Base-by-base conservation (phyloP, 2,797 vertebrate genomes). In the Lophotriccus pileatus region DNA sequence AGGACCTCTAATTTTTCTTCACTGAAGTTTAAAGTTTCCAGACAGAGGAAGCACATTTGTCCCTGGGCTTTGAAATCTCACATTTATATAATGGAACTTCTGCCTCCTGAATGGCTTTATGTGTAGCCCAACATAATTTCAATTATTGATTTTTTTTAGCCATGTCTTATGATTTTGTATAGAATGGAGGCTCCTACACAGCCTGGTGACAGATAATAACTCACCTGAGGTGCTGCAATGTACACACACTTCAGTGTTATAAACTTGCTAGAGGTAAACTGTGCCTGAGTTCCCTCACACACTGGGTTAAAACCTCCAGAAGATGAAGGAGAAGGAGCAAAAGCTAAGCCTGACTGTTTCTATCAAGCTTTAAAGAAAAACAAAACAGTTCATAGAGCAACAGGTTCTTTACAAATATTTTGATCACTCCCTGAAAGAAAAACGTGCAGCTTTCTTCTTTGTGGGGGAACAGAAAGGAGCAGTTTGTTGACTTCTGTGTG, bases 381-480 rank as follows among this genome's bases (percentile, higher is more conserved):
- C n/a, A n/a, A n/a, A n/a, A n/a, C 30, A 41, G 32, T 44, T 81
- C 10, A 44, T 9, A 87, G 52, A 70, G 32, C n/a, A 95, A 36
- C 25, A 84, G 60, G 60, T 64, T 81, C 14, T n/a, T 81, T 87
- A 44, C 43, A 78, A 74, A 53, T 90, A 89, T 67, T 94, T 74
- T 89, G 52, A 76, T 90, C 3, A 1, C 14, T 92, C 27, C 34
- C 37, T 59, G 46, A 67, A 91, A 92, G 76, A 58, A 90, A 87
- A 93, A 59, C 17, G 34, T 12, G 4, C 36, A 21, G 32, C 41
- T 83, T 60, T 72, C 39, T 74, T 79, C 85, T 91, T 87, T 3
- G 2, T 2, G 23, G 47, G 27, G 52, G 16, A 63, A 27, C 49
- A 66, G n/a, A 83, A 50, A 70, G 49, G 64, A 62, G 60, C 36